Percentiles rank a stretch among this genome's conserved stretches.
These are phyloP conservation scores for Blastobasis lacticolella DNA, from an alignment of 2,888 invertebrate genomes.

Conservation along the genomic window DNA sequence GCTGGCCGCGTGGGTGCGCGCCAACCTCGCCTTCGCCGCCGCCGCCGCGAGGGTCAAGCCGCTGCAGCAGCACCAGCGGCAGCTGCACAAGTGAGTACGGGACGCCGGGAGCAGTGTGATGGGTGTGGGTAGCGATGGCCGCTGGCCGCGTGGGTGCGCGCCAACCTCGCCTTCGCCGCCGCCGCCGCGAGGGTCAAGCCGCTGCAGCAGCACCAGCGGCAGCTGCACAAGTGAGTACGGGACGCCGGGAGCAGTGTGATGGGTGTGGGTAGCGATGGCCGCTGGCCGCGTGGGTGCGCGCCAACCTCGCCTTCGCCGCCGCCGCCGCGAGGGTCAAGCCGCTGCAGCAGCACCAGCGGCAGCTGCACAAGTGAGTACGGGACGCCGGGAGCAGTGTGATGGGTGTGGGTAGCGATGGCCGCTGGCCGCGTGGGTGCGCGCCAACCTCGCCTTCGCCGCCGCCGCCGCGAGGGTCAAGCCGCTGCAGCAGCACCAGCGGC, in stretches of 20 bases:
- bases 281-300: slow-evolving; percentile 92
- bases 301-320: slow-evolving; percentile 93
- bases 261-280: too few species aligned
- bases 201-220: slow-evolving; percentile 95
- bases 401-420: too few species aligned
- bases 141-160: slow-evolving; percentile 92
- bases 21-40: slow-evolving; percentile 93
- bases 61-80: slow-evolving; percentile 95
- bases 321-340: slow-evolving; percentile 93
- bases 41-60: slow-evolving; percentile 93
- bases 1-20: slow-evolving; percentile 92
- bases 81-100: slow-evolving; percentile 81
- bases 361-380: slow-evolving; percentile 81
- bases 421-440: slow-evolving; percentile 92
- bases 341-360: slow-evolving; percentile 95
- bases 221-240: slow-evolving; percentile 81
- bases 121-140: too few species aligned
- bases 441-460: slow-evolving; percentile 93
- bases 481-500: slow-evolving; percentile 95
- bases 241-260: neutral
- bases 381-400: neutral
- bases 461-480: slow-evolving; percentile 93
- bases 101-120: neutral
- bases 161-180: slow-evolving; percentile 93
- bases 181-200: slow-evolving; percentile 93